Percentiles rank a stretch among this genome's conserved stretches.
These are phyloP conservation scores for Drosophila miranda DNA, from an alignment of 1,140 invertebrate genomes.

Conservation along the genomic window DNA sequence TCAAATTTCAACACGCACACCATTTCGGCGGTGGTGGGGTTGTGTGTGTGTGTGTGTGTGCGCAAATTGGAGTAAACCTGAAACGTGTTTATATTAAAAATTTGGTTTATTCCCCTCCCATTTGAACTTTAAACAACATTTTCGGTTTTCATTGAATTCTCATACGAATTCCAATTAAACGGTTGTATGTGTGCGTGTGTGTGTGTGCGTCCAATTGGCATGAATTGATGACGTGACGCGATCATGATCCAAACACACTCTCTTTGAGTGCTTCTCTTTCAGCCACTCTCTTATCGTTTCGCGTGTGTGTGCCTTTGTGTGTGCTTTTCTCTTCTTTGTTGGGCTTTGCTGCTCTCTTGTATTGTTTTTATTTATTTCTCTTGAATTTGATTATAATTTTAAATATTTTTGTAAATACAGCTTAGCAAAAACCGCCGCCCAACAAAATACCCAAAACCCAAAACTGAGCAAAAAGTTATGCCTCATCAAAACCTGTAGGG, in stretches of 20 bases:
- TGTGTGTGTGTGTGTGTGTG: no score
- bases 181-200: slow-evolving; percentile 5
- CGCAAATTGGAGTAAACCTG: slow-evolving; percentile 63
- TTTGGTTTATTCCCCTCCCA: slow-evolving; percentile 46
- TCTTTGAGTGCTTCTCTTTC: slow-evolving; percentile 17
- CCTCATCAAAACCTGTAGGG: slow-evolving; percentile 33
- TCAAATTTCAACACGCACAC: slow-evolving; percentile 3
- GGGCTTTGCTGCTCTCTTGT: slow-evolving; percentile 29
- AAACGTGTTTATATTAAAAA: slow-evolving; percentile 71
- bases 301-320: slow-evolving; percentile 19
- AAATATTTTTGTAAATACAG: slow-evolving; percentile 43
- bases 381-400: slow-evolving; percentile 32
- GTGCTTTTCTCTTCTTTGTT: slow-evolving; percentile 48
- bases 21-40: no score
- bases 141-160: slow-evolving; percentile 77
- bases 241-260: slow-evolving; percentile 36
- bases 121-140: slow-evolving; percentile 75
- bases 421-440: slow-evolving; percentile 68
- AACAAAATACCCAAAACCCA: slow-evolving; percentile 30
- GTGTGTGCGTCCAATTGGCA: slow-evolving; percentile 78
- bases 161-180: slow-evolving; percentile 79
- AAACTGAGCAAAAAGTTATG: slow-evolving; percentile 60
- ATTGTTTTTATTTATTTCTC: slow-evolving; percentile 34
- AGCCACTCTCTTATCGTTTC: slow-evolving; percentile 16
- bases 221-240: slow-evolving; percentile 79